Evolutionary conservation across 2,797 vertebrate genomes (phyloP).

Genomic region (Liparis tanakae): DNA sequence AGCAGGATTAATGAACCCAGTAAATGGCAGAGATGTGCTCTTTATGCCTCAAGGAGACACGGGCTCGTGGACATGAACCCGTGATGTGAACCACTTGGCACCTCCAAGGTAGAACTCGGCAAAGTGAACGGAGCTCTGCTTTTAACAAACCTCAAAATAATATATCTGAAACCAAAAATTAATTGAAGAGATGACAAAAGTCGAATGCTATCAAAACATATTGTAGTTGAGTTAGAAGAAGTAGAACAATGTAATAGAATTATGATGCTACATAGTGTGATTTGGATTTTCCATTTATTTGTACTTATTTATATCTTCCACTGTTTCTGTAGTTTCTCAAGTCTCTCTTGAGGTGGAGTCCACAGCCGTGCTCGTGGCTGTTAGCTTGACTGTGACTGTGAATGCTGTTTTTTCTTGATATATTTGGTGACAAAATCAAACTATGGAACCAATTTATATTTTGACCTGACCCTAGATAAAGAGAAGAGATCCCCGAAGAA

Average conservation of each 20-base stretch:
- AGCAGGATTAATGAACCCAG: conserved; percentile 59
- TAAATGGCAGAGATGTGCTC: conserved; percentile 51
- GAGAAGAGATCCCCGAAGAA: not conserved
- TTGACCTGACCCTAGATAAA: not conserved
- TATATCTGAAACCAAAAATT: not conserved
- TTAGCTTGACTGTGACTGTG: not conserved
- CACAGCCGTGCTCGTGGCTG: not conserved
- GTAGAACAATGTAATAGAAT: not conserved
- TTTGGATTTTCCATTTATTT: not conserved
- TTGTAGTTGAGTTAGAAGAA: not conserved
- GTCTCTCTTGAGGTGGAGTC: not conserved
- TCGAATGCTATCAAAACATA: not conserved
- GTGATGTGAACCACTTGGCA: conserved; percentile 7
- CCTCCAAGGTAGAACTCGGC: not conserved
- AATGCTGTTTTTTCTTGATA: not conserved
- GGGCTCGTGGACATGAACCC: conserved; percentile 10
- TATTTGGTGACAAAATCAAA: not conserved
- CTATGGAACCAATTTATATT: not conserved
- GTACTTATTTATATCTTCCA: not conserved
- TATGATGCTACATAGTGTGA: not conserved
- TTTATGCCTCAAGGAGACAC: conserved; percentile 12
- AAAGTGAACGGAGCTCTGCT: not conserved
- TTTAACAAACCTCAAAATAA: not conserved
- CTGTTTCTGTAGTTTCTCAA: not conserved
- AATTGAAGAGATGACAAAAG: not conserved